These are phyloP conservation scores for Nyleta sp. DNA, from an alignment of 2,888 invertebrate species.

Conservation along the genomic window DNA sequence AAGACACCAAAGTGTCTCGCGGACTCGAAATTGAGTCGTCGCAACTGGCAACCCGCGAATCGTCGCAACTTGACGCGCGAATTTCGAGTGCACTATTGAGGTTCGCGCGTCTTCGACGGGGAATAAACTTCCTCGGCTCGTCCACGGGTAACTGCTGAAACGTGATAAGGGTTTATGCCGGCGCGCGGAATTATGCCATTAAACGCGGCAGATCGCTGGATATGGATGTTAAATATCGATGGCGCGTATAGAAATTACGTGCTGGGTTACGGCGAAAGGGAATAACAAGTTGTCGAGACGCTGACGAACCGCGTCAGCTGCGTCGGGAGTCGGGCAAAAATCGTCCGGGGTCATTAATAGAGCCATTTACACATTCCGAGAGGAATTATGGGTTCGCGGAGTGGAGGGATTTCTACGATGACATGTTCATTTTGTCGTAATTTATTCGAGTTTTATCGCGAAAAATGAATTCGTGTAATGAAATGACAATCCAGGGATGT, in stretches of 20 bases:
- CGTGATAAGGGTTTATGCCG: constrained; percentile 65
- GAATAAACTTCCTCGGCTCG: constrained; percentile 54
- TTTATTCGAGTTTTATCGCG: neutral
- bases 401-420: constrained; percentile 9
- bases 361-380: constrained; percentile 39
- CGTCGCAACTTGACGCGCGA: constrained; percentile 39
- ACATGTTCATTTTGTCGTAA: neutral
- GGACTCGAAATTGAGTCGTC: constrained; percentile 47
- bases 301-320: constrained; percentile 9
- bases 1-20: constrained; percentile 17
- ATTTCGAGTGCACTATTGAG: constrained; percentile 51
- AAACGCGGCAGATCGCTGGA: constrained; percentile 69
- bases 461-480: neutral
- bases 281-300: constrained; percentile 44
- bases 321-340: constrained; percentile 22
- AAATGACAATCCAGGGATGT: neutral
- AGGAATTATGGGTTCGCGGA: constrained; percentile 27
- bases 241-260: constrained; percentile 61
- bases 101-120: constrained; percentile 52
- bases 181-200: constrained; percentile 71
- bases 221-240: constrained; percentile 73
- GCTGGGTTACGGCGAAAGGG: constrained; percentile 43
- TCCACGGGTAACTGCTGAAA: constrained; percentile 61
- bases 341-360: constrained; percentile 32
- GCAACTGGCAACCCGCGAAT: constrained; percentile 20